Conservation (phyloP, 2,888 invertebrate genomes). For the Coenonympha arcania region DNA sequence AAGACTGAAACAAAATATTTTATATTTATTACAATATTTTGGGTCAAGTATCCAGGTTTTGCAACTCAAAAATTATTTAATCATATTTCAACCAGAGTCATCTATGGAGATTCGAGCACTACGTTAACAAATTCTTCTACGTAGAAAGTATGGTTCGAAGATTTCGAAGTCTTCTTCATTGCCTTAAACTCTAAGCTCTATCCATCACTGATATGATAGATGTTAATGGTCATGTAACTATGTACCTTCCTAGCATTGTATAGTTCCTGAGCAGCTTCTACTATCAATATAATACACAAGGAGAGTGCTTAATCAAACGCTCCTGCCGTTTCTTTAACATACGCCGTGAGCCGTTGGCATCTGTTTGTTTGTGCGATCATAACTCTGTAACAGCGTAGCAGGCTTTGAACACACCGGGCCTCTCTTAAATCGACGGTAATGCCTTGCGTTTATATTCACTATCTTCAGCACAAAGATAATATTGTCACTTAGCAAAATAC, state of each 20-base stretch:
- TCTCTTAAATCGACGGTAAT: conserved; percentile 22
- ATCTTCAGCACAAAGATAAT: conserved; percentile 1
- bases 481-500: too few relatives aligned
- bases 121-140: too few relatives aligned
- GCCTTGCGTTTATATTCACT: conserved; percentile 17
- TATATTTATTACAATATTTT: background rate
- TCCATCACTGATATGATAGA: too few relatives aligned
- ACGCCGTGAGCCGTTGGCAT: conserved; percentile 17
- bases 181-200: too few relatives aligned
- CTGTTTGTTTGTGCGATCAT: conserved; percentile 17
- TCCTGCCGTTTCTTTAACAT: conserved; percentile 19
- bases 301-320: conserved; percentile 16
- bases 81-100: too few relatives aligned
- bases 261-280: background rate
- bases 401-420: conserved; percentile 20
- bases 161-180: too few relatives aligned
- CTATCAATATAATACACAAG: background rate
- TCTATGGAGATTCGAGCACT: too few relatives aligned
- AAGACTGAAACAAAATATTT: too few relatives aligned
- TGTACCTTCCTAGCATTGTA: background rate
- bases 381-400: conserved; percentile 20
- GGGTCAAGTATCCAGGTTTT: too few relatives aligned
- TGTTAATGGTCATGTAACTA: too few relatives aligned
- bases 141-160: too few relatives aligned
- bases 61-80: too few relatives aligned